Conservation (phyloP, 2,113 vertebrate species). For the Neolamprologus ventralis region DNA sequence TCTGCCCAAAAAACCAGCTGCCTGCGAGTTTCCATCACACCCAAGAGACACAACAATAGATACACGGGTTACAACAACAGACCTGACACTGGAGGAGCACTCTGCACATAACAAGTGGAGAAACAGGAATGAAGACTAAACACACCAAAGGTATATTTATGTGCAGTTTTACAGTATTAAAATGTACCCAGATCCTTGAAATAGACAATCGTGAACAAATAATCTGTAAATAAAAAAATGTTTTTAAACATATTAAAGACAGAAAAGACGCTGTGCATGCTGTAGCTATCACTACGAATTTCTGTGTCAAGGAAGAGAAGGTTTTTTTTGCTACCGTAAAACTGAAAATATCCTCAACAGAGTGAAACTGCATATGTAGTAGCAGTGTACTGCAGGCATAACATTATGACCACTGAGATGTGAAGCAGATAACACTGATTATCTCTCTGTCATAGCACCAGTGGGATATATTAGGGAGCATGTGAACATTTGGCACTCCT, state of each 20-base stretch:
- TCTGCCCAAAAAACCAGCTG: not conserved
- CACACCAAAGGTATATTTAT: not conserved
- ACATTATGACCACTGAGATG: not conserved
- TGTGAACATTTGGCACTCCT: not conserved
- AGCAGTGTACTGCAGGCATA: rapidly evolving
- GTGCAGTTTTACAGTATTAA: not conserved
- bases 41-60: constrained; percentile 50
- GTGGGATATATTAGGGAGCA: not conserved
- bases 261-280: not conserved
- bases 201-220: not conserved
- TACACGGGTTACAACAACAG: constrained; percentile 14
- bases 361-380: not conserved
- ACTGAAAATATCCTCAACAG: not conserved
- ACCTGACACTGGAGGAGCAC: not conserved
- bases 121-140: not conserved
- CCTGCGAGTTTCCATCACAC: constrained; percentile 1
- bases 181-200: not conserved
- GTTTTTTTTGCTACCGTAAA: not conserved
- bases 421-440: not conserved
- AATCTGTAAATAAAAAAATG: not conserved
- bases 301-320: not conserved
- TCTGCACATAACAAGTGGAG: not conserved
- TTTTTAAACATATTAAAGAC: not conserved
- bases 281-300: not conserved
- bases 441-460: not conserved